Conservation (phyloP, 2,888 invertebrate species). For the Parnassius glacialis region DNA sequence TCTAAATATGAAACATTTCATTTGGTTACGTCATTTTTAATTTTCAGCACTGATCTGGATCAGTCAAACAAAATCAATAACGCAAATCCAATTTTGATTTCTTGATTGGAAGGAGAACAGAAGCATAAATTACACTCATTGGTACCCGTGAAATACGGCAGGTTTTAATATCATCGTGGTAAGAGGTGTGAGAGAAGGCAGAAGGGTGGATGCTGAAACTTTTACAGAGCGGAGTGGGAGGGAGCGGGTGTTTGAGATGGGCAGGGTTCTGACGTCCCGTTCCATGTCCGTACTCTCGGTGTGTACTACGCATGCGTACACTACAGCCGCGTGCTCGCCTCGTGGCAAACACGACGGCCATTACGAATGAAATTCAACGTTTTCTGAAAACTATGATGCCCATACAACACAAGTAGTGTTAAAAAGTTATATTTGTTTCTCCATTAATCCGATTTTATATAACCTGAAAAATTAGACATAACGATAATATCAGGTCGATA, state of each 20-base stretch:
- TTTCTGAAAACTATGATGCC: conserved; percentile 16
- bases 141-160: conserved; percentile 61
- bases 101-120: conserved; percentile 57
- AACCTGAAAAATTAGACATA: no score
- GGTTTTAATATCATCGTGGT: conserved; percentile 59
- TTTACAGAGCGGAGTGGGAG: conserved; percentile 28
- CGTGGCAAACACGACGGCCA: conserved; percentile 49
- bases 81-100: conserved; percentile 56
- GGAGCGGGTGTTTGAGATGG: conserved; percentile 27
- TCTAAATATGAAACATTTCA: background rate
- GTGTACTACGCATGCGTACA: conserved; percentile 65
- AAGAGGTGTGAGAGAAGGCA: conserved; percentile 47
- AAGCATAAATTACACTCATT: conserved; percentile 56
- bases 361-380: conserved; percentile 34
- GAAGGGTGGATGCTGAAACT: conserved; percentile 22
- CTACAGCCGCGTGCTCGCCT: conserved; percentile 68
- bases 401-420: conserved; percentile 7
- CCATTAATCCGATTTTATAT: no score
- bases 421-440: no score
- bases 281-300: conserved; percentile 31
- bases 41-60: conserved; percentile 11
- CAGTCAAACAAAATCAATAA: conserved; percentile 35
- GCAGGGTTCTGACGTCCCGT: conserved; percentile 23
- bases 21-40: conserved; percentile 7
- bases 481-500: no score